Conservation (phyloP, 2,113 vertebrate species). For the Sorex araneus region DNA sequence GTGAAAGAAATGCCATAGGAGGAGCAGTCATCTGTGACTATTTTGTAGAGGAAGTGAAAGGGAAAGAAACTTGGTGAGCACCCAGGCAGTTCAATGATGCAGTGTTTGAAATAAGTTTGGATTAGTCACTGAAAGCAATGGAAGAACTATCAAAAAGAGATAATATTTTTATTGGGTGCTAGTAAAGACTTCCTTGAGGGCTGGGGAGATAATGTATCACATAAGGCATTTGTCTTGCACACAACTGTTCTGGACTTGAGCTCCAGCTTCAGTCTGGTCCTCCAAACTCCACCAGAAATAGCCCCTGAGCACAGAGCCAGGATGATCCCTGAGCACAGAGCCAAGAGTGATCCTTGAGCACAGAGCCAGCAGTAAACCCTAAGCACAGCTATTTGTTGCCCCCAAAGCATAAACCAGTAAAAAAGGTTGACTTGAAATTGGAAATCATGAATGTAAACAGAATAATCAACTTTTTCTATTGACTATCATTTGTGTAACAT, state of each 20-base stretch:
- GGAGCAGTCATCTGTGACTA: not conserved
- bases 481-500: not conserved
- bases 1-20: not conserved
- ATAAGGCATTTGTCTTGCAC: no score
- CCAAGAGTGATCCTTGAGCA: no score
- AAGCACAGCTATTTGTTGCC: no score
- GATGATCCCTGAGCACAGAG: no score
- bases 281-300: no score
- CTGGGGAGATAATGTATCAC: no score
- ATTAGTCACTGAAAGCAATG: not conserved
- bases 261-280: no score
- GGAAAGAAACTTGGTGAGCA: not conserved
- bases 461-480: not conserved
- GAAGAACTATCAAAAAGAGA: not conserved
- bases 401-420: no score
- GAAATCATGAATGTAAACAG: not conserved
- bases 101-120: not conserved
- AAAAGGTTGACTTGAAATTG: not conserved
- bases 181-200: not conserved
- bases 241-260: no score
- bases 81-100: not conserved
- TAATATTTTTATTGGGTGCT: not conserved
- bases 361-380: no score
- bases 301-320: no score
- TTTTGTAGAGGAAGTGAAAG: constrained; percentile 28